Percentiles rank a stretch among this genome's conserved stretches.
Conservation (phyloP, 1,140 invertebrate genomes). For the Zaprionus vittiger region DNA sequence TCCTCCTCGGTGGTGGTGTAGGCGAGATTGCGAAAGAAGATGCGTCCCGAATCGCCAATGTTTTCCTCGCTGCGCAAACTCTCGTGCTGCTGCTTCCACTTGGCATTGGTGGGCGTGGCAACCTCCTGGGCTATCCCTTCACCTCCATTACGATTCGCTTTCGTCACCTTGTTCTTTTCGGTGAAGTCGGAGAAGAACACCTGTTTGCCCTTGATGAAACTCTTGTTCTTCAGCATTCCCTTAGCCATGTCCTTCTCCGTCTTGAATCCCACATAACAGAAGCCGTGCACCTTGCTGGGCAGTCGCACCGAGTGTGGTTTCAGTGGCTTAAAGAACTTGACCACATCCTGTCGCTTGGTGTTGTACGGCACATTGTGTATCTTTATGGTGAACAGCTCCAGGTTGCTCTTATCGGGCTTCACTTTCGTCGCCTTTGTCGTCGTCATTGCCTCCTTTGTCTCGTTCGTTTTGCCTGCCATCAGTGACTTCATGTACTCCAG, state of each 20-base stretch:
- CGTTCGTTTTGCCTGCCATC: slow-evolving; percentile 84
- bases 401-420: slow-evolving; percentile 58
- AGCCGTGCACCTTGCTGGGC: slow-evolving; percentile 91
- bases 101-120: slow-evolving; percentile 80
- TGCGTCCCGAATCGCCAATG: slow-evolving; percentile 95
- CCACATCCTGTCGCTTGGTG: slow-evolving; percentile 75
- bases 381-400: slow-evolving; percentile 86
- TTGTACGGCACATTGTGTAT: slow-evolving; percentile 83
- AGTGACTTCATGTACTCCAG: slow-evolving; percentile 89
- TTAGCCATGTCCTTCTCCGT: slow-evolving; percentile 92
- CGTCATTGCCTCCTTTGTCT: slow-evolving; percentile 55
- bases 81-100: slow-evolving; percentile 90
- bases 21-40: slow-evolving; percentile 97
- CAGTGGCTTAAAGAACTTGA: slow-evolving; percentile 92
- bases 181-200: slow-evolving; percentile 88
- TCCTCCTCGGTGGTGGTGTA: slow-evolving; percentile 96
- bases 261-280: slow-evolving; percentile 96
- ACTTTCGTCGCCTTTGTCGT: slow-evolving; percentile 19
- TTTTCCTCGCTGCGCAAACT: slow-evolving; percentile 90
- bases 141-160: slow-evolving; percentile 77
- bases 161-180: slow-evolving; percentile 85
- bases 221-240: slow-evolving; percentile 93
- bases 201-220: slow-evolving; percentile 91
- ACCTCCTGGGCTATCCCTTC: slow-evolving; percentile 20
- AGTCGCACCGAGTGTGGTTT: slow-evolving; percentile 92